Evolutionary conservation across 2,888 invertebrate species (phyloP), one percentile per base, ranked within the genome.

Genomic region (Lepetodrilus schrolli): DNA sequence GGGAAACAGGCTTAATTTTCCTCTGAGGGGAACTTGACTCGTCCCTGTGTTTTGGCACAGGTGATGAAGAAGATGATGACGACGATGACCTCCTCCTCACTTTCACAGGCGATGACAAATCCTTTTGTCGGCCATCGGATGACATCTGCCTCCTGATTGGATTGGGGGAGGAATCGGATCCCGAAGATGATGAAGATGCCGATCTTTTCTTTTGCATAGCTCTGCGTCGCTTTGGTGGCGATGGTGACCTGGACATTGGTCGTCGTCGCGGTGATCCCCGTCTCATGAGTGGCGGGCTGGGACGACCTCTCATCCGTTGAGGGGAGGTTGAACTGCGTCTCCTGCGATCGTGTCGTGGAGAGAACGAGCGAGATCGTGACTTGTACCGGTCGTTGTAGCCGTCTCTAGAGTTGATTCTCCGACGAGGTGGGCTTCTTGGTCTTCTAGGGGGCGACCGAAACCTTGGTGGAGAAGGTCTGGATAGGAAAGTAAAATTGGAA

Each of bases 291-390:
- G 68, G 68, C 13, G 49, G 47, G 1, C 69, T 51, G 37, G 73
- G 72, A 17, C 68, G 51, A 48, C 7, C 13, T 10, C 72, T 51
- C 3, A 38, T 30, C 4, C 49, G 70, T 30, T 68, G 70, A 17
- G 78, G 76, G 30, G 77, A 75, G 0, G 71, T 73, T 13, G 76
- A 73, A 43, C 69, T 69, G 26, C 72, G 72, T 4, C 74, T 66
- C 10, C 51, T 66, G 20, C 68, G 73, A 2, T 13, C 17, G 17
- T 50, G 73, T n/a, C 66, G 73, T 7, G 72, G 70, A 34, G 69
- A 66, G 20, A 51, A 69, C 3, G 48, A 65, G 1, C 70, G 30
- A 20, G 37, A 37, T 10, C 70, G 34, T 8, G 34, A 30, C 10
- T 30, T 34, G 34, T 36, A 48, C 10, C 49, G 23, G 30, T 37